Evolutionary conservation across 2,888 invertebrate genomes (phyloP).

Genomic region (Seladonia tumulorum): DNA sequence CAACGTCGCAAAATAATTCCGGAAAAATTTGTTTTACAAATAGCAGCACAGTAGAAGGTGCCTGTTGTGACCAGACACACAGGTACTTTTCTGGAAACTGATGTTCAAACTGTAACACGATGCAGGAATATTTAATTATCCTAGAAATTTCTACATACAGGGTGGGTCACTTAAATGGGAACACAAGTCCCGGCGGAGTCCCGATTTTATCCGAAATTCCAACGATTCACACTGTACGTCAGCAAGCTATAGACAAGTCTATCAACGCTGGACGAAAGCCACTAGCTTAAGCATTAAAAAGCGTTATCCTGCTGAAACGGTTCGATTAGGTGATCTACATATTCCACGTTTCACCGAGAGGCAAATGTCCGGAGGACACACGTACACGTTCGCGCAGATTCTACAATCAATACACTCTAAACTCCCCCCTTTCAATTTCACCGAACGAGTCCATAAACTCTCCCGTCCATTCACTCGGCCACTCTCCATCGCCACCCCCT

Average conservation of each 20-base stretch:
- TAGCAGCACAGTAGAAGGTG: too few species aligned
- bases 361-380: neutral
- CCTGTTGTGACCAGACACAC: too few species aligned
- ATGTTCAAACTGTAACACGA: too few species aligned
- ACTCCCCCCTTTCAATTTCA: conserved; percentile 13
- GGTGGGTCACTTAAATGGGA: too few species aligned
- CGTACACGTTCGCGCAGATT: neutral
- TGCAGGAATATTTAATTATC: too few species aligned
- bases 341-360: neutral
- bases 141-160: too few species aligned
- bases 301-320: neutral
- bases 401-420: neutral
- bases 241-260: neutral
- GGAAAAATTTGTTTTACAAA: too few species aligned
- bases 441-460: conserved; percentile 13
- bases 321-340: neutral
- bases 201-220: too few species aligned
- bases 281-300: neutral
- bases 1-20: neutral
- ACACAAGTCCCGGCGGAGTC: too few species aligned
- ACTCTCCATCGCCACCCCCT: neutral
- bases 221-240: neutral
- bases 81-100: too few species aligned
- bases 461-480: conserved; percentile 18
- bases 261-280: neutral